Percentiles rank a stretch among this genome's conserved stretches.
Conservation (phyloP, 1,140 invertebrate genomes). For the Scaptomyza hsui region DNA sequence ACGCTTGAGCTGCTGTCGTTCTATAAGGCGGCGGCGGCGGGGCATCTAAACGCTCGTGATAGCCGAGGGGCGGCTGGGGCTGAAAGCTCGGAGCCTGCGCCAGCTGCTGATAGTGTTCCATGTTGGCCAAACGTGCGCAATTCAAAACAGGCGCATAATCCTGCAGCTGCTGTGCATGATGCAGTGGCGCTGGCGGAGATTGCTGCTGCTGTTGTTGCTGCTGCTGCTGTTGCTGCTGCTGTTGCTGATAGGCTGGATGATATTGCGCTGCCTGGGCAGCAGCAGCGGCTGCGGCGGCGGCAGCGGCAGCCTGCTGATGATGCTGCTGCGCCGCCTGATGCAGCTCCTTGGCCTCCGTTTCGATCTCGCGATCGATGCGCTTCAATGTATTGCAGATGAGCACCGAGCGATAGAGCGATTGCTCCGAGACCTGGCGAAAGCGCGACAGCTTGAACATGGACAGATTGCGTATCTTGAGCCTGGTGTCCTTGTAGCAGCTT, state of each 20-base stretch:
- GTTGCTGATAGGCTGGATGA: constrained; percentile 67
- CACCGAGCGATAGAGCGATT: constrained; percentile 95
- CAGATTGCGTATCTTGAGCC: constrained; percentile 95
- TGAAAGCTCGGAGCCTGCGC: constrained; percentile 53
- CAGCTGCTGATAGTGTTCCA: constrained; percentile 79
- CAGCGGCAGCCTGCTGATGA: constrained; percentile 68
- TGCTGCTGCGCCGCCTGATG: constrained; percentile 83
- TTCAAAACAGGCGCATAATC: constrained; percentile 77
- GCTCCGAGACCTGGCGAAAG: constrained; percentile 94
- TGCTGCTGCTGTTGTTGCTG: constrained; percentile 58
- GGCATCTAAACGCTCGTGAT: constrained; percentile 64
- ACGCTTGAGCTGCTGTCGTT: constrained; percentile 31
- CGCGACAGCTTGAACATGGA: constrained; percentile 96
- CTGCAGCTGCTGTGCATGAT: constrained; percentile 70
- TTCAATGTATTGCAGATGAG: constrained; percentile 97
- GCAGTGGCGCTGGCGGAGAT: constrained; percentile 53
- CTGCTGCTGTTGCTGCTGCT: constrained; percentile 40
- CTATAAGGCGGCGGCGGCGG: constrained; percentile 77
- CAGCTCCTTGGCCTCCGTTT: constrained; percentile 88
- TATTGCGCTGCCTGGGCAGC: constrained; percentile 68
- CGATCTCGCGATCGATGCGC: constrained; percentile 95
- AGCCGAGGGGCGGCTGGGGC: constrained; percentile 47
- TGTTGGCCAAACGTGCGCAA: constrained; percentile 73
- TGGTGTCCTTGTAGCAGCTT: constrained; percentile 91
- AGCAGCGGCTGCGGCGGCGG: constrained; percentile 58